Evolutionary conservation across 2,113 vertebrate genomes (phyloP), one percentile per base, ranked within the genome.

Genomic region (Burhinus bistriatus): DNA sequence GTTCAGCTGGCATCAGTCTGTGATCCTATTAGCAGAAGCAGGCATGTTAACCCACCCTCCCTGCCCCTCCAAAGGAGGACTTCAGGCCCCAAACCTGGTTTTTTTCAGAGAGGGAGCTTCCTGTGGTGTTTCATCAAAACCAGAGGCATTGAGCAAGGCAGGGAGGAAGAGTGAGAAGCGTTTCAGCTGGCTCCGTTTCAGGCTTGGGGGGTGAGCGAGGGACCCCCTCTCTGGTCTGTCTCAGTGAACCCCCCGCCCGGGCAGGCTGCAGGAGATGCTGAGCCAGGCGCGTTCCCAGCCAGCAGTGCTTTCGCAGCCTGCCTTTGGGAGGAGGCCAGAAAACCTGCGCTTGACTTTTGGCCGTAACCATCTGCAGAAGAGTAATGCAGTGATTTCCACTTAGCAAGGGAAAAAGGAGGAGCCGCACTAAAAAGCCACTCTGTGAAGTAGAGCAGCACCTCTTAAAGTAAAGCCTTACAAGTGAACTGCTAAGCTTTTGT

Each of bases 371-470:
- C 55, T 95, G 86, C 76, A 93, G 87, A 87, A 55, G 6, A 89
- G 49, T 54, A 71, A 58, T 3, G n/a, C 61, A n/a, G 89, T 66
- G 47, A 94, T 96, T 97, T 97, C 88, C 42, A 94, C 70, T 94
- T 66, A 66, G 87, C 65, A 66, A 79, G 54, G 89, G 55, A 54
- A 86, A 76, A 76, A 54, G 62, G 72, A 89, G 68, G 15, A 83
- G 22, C 1, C 1, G 2, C 21, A 3, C 18, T 68, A 32, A 71
- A 76, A 93, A 58, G 29, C 12, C 73, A 54, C 65, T 94, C 64
- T 61, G 6, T 90, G 59, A 89, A 96, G 69, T 34, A 77, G 34
- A 69, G 40, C 9, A 12, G 21, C 73, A 89, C 64, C 90, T 96
- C 82, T 91, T 94, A 86, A 96, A 83, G 54, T 65, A 86, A 96